Conservation (phyloP, 2,797 vertebrate species). For the Anabas testudineus region DNA sequence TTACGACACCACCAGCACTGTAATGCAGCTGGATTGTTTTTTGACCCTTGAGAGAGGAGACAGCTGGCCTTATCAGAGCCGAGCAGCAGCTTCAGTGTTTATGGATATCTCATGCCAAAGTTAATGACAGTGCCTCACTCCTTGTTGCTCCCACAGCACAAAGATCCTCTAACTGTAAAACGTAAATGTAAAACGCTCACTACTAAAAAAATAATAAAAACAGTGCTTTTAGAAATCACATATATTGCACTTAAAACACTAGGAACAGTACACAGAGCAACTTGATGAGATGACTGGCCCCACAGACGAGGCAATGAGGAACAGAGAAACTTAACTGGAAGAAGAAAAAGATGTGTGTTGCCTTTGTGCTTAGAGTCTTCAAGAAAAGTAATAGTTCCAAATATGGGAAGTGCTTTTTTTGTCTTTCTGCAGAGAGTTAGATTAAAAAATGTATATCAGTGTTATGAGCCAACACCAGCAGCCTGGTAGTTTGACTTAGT, state of each 20-base stretch:
- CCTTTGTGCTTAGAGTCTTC: conserved; percentile 34
- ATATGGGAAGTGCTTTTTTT: conserved; percentile 2
- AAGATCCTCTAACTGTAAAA: conserved; percentile 38
- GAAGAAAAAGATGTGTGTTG: conserved; percentile 22
- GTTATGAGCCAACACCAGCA: neutral
- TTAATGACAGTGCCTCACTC: conserved; percentile 48
- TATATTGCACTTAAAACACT: conserved; percentile 77
- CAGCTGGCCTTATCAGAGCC: conserved; percentile 65
- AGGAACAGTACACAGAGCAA: conserved; percentile 48
- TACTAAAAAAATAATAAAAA: conserved; percentile 21
- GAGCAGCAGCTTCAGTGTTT: conserved; percentile 66
- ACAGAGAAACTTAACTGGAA: conserved; percentile 21
- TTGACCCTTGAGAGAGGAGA: conserved; percentile 63
- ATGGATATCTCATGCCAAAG: conserved; percentile 55
- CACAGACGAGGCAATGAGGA: conserved; percentile 32
- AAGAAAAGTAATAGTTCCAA: conserved; percentile 31
- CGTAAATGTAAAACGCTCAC: conserved; percentile 27
- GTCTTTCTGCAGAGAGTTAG: neutral
- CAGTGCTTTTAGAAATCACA: conserved; percentile 54
- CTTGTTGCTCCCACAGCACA: neutral
- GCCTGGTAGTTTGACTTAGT: conserved; percentile 20
- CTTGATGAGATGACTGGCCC: conserved; percentile 28
- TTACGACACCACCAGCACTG: conserved; percentile 28
- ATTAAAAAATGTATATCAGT: conserved; percentile 1
- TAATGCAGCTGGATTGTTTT: conserved; percentile 69